Evolutionary conservation across 2,888 invertebrate species (phyloP).

Genomic region (Tiliacea aurago): DNA sequence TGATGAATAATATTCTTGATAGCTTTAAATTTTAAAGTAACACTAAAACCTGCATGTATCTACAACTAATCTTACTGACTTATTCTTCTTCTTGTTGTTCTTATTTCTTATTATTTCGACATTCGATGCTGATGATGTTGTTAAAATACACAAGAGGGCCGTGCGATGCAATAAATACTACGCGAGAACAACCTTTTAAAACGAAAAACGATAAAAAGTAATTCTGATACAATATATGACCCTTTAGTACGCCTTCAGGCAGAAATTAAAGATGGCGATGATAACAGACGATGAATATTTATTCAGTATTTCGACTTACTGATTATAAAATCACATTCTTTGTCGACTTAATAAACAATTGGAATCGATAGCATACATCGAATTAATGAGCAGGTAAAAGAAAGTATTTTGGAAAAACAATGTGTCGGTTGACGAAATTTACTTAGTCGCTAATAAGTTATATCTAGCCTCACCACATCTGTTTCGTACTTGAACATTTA

Average conservation of each 20-base stretch:
- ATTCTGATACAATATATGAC: slow-evolving; percentile 38
- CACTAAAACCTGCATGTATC: neutral
- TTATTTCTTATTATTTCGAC: neutral
- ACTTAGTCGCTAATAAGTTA: neutral
- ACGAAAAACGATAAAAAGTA: slow-evolving; percentile 42
- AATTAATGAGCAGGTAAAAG: slow-evolving; percentile 63
- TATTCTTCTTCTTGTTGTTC: neutral
- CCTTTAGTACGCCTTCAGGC: slow-evolving; percentile 41
- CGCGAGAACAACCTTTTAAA: slow-evolving; percentile 28
- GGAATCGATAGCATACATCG: slow-evolving; percentile 45
- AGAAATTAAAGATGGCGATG: slow-evolving; percentile 57
- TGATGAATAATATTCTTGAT: neutral
- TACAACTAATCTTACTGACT: neutral
- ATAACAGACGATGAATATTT: slow-evolving; percentile 58
- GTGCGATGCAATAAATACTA: slow-evolving; percentile 34
- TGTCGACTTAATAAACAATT: slow-evolving; percentile 62
- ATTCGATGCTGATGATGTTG: slow-evolving; percentile 27
- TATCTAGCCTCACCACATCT: neutral
- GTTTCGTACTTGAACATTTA: neutral
- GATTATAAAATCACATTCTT: slow-evolving; percentile 60
- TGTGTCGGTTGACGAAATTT: neutral
- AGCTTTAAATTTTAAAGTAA: neutral
- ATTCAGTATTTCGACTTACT: slow-evolving; percentile 57
- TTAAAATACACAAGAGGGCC: slow-evolving; percentile 29
- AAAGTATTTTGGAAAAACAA: slow-evolving; percentile 9